These are phyloP conservation scores for Camponotus pennsylvanicus DNA, from an alignment of 1,140 invertebrate genomes.

Conservation along the genomic window DNA sequence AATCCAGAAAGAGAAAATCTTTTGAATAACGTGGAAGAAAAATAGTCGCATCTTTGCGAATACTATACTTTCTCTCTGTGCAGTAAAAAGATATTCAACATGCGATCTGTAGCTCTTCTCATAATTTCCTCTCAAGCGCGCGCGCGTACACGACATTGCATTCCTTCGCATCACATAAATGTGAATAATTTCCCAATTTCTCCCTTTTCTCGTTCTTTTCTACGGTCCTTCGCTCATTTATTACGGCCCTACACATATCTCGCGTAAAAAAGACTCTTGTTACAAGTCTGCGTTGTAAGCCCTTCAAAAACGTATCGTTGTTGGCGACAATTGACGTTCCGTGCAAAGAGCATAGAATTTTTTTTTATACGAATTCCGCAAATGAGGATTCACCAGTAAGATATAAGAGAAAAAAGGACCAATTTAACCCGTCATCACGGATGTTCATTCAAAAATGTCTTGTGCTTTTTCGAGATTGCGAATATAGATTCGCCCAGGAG, in stretches of 20 bases:
- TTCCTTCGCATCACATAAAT: conserved; percentile 49
- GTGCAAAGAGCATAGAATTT: conserved; percentile 54
- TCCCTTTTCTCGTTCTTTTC: conserved; percentile 28
- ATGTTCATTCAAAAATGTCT: conserved; percentile 76
- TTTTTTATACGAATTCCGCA: conserved; percentile 73
- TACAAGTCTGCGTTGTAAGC: background rate
- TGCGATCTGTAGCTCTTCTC: conserved; percentile 29
- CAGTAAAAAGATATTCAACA: conserved; percentile 41
- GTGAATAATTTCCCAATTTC: conserved; percentile 63
- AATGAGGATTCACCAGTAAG: conserved; percentile 73
- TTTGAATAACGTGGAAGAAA: background rate
- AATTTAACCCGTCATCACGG: conserved; percentile 67
- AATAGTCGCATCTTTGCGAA: conserved; percentile 8
- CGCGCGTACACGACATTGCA: conserved; percentile 26
- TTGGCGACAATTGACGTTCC: conserved; percentile 63
- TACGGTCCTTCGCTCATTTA: conserved; percentile 59
- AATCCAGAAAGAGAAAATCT: background rate
- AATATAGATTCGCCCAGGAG: background rate
- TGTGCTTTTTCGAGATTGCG: conserved; percentile 29
- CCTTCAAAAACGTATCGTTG: conserved; percentile 45
- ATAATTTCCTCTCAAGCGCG: conserved; percentile 38
- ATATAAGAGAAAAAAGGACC: conserved; percentile 26
- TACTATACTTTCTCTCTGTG: conserved; percentile 5
- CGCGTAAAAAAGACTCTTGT: conserved; percentile 35
- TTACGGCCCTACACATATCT: conserved; percentile 27